Evolutionary conservation across 2,888 invertebrate genomes (phyloP).

Genomic region (Lapara coniferarum): DNA sequence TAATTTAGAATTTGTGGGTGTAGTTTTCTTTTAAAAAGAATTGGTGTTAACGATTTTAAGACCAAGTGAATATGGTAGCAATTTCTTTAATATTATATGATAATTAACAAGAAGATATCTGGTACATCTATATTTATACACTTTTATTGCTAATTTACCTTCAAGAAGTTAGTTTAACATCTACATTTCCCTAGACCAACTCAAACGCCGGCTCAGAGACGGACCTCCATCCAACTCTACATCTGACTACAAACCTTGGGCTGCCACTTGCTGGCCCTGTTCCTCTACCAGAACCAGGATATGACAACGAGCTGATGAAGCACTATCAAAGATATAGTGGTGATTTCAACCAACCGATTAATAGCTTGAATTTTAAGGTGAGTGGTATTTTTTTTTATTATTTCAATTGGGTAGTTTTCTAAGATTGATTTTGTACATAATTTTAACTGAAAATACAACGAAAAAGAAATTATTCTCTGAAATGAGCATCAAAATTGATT

Average conservation of each 20-base stretch:
- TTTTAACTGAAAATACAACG: no score
- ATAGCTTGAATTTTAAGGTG: conserved; percentile 79
- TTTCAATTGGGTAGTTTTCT: no score
- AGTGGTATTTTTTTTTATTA: conserved; percentile 23
- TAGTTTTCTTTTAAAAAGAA: no score
- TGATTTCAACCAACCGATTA: conserved; percentile 89
- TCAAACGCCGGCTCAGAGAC: conserved; percentile 84
- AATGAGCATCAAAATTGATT: no score
- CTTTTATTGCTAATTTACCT: neutral
- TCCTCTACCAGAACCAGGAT: conserved; percentile 86
- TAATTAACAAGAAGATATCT: no score
- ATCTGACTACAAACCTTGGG: conserved; percentile 76
- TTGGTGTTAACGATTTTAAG: no score
- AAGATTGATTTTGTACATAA: no score
- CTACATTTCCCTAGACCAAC: conserved; percentile 64
- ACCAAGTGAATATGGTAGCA: no score
- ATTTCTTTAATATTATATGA: no score
- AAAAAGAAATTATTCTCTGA: no score
- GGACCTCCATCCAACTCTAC: conserved; percentile 72
- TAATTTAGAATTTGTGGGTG: no score
- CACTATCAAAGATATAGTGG: conserved; percentile 85
- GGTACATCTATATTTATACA: no score
- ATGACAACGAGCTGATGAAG: conserved; percentile 79
- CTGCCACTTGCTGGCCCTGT: conserved; percentile 92
- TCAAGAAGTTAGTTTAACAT: neutral